Evolutionary conservation across 2,888 invertebrate species (phyloP), one percentile per base, ranked within the genome.

Genomic region (Ditula angustiorana): DNA sequence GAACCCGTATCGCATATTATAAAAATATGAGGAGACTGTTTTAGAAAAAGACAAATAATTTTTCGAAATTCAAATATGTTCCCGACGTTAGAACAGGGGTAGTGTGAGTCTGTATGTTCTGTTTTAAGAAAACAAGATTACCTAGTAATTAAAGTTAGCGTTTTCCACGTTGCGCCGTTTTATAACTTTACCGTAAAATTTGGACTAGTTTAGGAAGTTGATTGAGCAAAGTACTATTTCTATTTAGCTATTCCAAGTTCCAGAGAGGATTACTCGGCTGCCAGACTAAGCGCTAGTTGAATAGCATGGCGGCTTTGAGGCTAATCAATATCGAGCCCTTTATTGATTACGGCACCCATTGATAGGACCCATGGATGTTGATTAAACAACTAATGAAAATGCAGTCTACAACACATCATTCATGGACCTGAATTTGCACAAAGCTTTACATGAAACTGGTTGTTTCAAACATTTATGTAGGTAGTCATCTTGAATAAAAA

Each of bases 231-330:
- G 21, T 23, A 46, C 4, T 5, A 46, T 21, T 46, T 24, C 46
- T 46, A 24, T 23, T 8, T 44, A 21, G 21, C 11, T 21, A 11
- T 8, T 30, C 16, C 11, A 1, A 50, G 7, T 49, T n/a, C n/a
- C n/a, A n/a, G 16, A 49, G 8, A 7, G 49, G 11, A 50, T 30
- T 5, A 30, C 11, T 28, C 21, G 21, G 2, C 30, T n/a, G 33
- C 10, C 30, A 4, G 28, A 3, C 11, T 5, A n/a, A 21, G 4
- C 19, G 50, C 21, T 19, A 1, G 11, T 21, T 30, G 50, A 50
- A 52, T 33, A n/a, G 50, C 46, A 24, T n/a, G n/a, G 5, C 11
- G 33, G 28, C 50, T 50, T 19, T 50, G 50, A 19, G 5, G 21
- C 33, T 33, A 33, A 52, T 52, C 52, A 21, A 28, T 52, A 33